Evolutionary conservation across 23 tunicate genomes (phyloP).

Genomic region (Oikopleura dioica): DNA sequence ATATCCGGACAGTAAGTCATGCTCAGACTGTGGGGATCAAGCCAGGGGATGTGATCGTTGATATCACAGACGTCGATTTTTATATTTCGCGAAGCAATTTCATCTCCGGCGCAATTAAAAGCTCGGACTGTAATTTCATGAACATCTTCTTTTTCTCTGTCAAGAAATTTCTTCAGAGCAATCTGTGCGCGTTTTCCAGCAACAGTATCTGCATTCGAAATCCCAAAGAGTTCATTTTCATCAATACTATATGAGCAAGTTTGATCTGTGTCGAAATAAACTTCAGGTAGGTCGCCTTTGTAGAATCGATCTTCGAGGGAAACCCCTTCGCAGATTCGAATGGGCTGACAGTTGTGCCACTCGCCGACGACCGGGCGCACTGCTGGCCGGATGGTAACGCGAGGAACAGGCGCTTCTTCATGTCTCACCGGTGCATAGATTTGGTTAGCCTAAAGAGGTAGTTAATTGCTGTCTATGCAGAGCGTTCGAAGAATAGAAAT

Average conservation of each 20-base stretch:
- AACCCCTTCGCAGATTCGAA: neutral
- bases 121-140: neutral
- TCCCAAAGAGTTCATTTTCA: too few species aligned
- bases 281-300: too few species aligned
- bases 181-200: too few species aligned
- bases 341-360: neutral
- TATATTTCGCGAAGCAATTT: neutral
- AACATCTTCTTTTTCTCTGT: neutral
- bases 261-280: too few species aligned
- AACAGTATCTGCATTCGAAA: too few species aligned
- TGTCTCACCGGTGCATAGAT: too few species aligned
- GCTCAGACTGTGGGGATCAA: neutral
- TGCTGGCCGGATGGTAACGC: neutral
- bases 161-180: neutral
- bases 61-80: slow-evolving; percentile 8
- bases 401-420: too few species aligned
- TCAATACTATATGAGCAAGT: too few species aligned
- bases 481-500: too few species aligned
- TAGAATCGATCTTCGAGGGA: too few species aligned
- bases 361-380: neutral
- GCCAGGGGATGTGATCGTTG: neutral
- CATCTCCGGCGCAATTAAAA: neutral
- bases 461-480: too few species aligned
- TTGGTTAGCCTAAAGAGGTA: too few species aligned
- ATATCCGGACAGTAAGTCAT: neutral